Percentiles rank a stretch among this genome's conserved stretches.
Evolutionary conservation across 1,140 invertebrate species (phyloP).

Genomic region (Oscheius sp.): DNA sequence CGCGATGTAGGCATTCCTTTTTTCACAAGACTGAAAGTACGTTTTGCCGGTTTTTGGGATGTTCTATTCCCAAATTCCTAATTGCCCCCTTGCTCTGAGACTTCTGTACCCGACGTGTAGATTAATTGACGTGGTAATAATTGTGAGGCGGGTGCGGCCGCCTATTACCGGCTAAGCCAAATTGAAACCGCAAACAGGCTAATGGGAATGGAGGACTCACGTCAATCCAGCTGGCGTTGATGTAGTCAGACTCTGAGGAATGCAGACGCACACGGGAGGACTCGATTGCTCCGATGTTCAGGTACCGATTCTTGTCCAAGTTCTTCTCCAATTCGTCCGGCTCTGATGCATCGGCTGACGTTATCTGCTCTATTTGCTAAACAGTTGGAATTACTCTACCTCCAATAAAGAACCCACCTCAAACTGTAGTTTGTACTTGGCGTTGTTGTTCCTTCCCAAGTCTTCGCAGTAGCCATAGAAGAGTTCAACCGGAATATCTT

Average conservation of each 20-base stretch:
- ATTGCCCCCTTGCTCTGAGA: background rate
- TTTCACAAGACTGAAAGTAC: constrained; percentile 52
- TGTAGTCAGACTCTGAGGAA: constrained; percentile 47
- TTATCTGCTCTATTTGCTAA: constrained; percentile 15
- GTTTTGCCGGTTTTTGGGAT: too few relatives aligned
- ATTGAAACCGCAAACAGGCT: background rate
- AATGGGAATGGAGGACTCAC: constrained; percentile 43
- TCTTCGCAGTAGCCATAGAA: constrained; percentile 57
- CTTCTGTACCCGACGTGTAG: background rate
- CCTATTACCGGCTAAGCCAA: constrained; percentile 3
- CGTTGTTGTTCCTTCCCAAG: constrained; percentile 50
- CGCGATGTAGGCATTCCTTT: constrained; percentile 73
- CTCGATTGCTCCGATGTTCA: constrained; percentile 54
- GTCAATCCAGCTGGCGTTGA: constrained; percentile 60
- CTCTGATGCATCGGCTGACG: background rate
- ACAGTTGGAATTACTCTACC: background rate
- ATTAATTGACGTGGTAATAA: background rate
- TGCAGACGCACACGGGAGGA: constrained; percentile 50
- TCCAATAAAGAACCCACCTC: constrained; percentile 42
- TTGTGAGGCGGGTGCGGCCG: background rate
- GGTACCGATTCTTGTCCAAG: constrained; percentile 37
- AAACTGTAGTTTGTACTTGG: constrained; percentile 56
- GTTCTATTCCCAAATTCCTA: background rate
- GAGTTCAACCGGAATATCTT: constrained; percentile 33
- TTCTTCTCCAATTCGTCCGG: constrained; percentile 23